Percentiles rank a stretch among this genome's conserved stretches.
phyloP scores from a whole-genome alignment of 2,888 invertebrate species.

The Tuta absoluta region DNA sequence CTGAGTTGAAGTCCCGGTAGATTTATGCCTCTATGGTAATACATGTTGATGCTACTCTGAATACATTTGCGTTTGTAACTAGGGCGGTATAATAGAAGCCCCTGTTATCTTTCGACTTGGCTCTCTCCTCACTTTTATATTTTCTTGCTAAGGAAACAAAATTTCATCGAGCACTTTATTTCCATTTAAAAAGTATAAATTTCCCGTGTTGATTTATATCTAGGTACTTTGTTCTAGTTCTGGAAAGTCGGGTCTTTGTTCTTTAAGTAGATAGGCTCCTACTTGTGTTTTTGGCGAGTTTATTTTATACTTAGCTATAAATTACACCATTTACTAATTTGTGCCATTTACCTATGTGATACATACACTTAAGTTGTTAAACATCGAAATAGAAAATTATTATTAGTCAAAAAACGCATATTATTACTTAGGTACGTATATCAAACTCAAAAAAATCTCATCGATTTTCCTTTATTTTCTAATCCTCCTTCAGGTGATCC shows the following conservation, averaged over 20 bases:
- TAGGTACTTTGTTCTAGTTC: not conserved
- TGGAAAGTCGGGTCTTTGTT: not conserved
- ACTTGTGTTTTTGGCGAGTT: too few relatives aligned
- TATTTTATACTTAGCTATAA: too few relatives aligned
- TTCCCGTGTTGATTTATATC: slow-evolving; percentile 16
- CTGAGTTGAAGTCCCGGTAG: slow-evolving; percentile 50
- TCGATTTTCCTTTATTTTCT: too few relatives aligned
- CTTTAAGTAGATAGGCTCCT: too few relatives aligned
- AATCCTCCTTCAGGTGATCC: too few relatives aligned
- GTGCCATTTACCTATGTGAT: too few relatives aligned
- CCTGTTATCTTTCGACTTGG: slow-evolving; percentile 26
- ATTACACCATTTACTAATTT: too few relatives aligned
- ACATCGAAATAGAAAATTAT: too few relatives aligned
- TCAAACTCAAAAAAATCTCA: too few relatives aligned
- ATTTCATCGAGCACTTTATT: slow-evolving; percentile 24
- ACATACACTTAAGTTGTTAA: too few relatives aligned
- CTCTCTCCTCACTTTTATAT: slow-evolving; percentile 21
- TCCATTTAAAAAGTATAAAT: slow-evolving; percentile 21
- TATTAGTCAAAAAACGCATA: too few relatives aligned
- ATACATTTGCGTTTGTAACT: slow-evolving; percentile 51
- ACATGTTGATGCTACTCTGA: slow-evolving; percentile 48
- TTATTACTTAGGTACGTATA: too few relatives aligned
- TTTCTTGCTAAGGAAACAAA: slow-evolving; percentile 23
- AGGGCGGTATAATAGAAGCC: slow-evolving; percentile 31
- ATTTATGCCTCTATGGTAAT: slow-evolving; percentile 65